Evolutionary conservation across 92 coral and sea anemone genomes (phyloP).

Genomic region (Paramuricea clavata): DNA sequence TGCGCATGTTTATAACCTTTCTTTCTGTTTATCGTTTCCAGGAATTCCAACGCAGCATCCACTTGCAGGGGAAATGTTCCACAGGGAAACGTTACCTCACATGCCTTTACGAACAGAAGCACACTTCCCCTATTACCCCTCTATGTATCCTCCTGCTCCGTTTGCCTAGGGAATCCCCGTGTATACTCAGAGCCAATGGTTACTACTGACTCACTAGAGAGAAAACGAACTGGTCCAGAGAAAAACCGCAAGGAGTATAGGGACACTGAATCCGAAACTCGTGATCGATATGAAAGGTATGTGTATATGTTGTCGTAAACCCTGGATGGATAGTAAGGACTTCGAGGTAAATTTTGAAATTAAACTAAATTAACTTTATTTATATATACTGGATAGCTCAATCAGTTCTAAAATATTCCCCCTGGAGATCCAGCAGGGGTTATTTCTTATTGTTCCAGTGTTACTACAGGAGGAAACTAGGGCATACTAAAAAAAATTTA

Average conservation of each 20-base stretch:
- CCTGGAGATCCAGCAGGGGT: no score
- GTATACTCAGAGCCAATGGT: not conserved
- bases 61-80: not conserved
- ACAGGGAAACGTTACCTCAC: slow-evolving; percentile 10
- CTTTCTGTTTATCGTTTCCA: not conserved
- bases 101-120: slow-evolving; percentile 35
- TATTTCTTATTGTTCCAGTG: no score
- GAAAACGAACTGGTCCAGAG: slow-evolving; percentile 17
- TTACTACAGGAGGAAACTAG: slow-evolving; percentile 2
- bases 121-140: slow-evolving; percentile 13
- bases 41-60: slow-evolving; percentile 40
- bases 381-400: no score
- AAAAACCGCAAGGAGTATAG: slow-evolving; percentile 15
- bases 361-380: not conserved
- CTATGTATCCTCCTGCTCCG: slow-evolving; percentile 4
- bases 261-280: slow-evolving; percentile 1
- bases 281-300: slow-evolving; percentile 10
- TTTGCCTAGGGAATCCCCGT: not conserved
- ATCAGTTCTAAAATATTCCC: no score
- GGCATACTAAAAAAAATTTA: not conserved
- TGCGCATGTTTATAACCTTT: no score
- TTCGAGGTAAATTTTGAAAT: not conserved
- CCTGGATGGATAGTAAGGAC: not conserved
- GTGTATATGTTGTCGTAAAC: not conserved
- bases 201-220: not conserved